Conservation (phyloP, 2,888 invertebrate species). For the Herminia tarsipennalis region DNA sequence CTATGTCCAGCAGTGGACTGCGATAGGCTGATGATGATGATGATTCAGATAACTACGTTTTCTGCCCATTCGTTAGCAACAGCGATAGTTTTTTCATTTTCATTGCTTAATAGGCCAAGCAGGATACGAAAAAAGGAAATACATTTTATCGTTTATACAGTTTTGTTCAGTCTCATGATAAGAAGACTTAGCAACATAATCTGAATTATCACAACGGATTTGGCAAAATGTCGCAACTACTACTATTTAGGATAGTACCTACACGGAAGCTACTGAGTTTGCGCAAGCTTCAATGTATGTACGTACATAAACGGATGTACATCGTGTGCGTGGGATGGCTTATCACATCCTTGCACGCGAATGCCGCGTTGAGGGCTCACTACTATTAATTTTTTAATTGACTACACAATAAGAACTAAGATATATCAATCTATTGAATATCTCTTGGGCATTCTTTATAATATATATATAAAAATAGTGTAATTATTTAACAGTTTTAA, state of each 20-base stretch:
- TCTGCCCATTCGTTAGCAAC: no score
- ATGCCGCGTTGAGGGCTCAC: slow-evolving; percentile 32
- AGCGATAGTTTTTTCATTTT: no score
- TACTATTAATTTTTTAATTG: slow-evolving; percentile 42
- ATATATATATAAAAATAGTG: no score
- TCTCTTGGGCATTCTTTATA: no score
- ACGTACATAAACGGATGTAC: slow-evolving; percentile 32
- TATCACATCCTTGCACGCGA: slow-evolving; percentile 61
- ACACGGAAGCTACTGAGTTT: slow-evolving; percentile 59
- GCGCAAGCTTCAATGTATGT: slow-evolving; percentile 59
- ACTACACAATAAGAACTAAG: no score
- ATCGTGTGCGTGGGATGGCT: slow-evolving; percentile 30
- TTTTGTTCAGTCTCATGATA: slow-evolving; percentile 8
- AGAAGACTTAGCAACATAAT: neutral
- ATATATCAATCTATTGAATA: no score
- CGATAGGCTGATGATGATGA: no score
- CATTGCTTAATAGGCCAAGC: no score
- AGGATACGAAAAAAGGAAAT: no score
- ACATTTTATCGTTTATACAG: neutral
- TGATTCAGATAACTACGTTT: no score
- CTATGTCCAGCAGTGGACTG: no score
- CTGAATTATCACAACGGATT: slow-evolving; percentile 43
- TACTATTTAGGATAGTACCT: slow-evolving; percentile 72
- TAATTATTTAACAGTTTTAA: no score
- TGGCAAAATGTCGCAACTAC: slow-evolving; percentile 76